Base-by-base conservation (phyloP, 1,140 invertebrate species). In the Halyomorpha halys region DNA sequence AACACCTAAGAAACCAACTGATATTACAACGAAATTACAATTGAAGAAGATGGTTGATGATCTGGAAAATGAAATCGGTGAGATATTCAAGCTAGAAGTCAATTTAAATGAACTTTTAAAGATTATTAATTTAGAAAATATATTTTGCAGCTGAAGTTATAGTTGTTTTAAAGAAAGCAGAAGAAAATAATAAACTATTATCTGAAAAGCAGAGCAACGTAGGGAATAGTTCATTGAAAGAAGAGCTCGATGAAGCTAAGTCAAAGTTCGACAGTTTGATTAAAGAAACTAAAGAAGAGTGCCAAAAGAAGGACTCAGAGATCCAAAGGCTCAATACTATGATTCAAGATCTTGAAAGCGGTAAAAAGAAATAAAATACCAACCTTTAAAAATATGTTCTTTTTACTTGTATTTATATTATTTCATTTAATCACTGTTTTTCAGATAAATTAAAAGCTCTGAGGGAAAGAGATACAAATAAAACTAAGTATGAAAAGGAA, bases 31-130 rank as follows among this genome's bases (percentile, higher is more conserved):
- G 11, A 86, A 86, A 78, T 70, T 82, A 49, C 83, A 88, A 75
- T 73, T 90, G 62, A 86, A 86, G 69, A 86, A 82, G 69, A 85
- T 88, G 82, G 82, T 90, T 1, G 83, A 87, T 60, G 87, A 90
- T 51, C 77, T 89, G 68, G 87, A 89, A 74, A 84, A 79, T 72
- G 87, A 91, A 79, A 85, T 90, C 69, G 81, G 85, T 86, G 78
- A 64, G 47, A 18, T 34, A 59, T 66, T 60, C 44, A 27, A 23
- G 45, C 21, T 44, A 64, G 15, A 60, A 44, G 1, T 3, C 3
- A 6, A n/a, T 6, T 21, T 25, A n/a, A 53, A 21, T 21, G 49
- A 21, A 21, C 23, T 53, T 25, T 59, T 59, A 21, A 59, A 59
- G 54, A 59, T 59, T 25, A 21, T 53, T 25, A 53, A 53, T 21